These are phyloP conservation scores for Orycteropus afer DNA, from an alignment of 2,113 vertebrate species.

Conservation along the genomic window DNA sequence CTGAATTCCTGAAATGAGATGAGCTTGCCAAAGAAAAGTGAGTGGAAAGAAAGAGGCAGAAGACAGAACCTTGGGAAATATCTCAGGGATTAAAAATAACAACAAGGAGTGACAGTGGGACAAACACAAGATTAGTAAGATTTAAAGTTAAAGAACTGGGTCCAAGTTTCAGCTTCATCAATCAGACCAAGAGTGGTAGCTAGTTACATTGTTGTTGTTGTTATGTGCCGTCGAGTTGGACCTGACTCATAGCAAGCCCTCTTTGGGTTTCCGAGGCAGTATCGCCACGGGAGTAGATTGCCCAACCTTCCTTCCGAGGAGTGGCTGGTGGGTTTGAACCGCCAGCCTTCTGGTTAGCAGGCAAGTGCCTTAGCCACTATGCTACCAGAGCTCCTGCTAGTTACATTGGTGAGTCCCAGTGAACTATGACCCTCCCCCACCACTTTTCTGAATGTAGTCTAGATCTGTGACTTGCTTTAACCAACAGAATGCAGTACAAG, in stretches of 20 bases:
- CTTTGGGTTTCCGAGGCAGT: too few species aligned
- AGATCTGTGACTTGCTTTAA: background rate
- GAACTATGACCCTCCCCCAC: accelerated
- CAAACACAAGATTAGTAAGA: background rate
- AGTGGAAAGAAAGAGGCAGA: background rate
- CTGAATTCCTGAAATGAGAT: background rate
- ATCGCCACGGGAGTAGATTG: too few species aligned
- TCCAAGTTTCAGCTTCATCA: background rate
- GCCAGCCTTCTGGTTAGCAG: too few species aligned
- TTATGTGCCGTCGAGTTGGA: too few species aligned
- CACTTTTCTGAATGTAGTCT: background rate
- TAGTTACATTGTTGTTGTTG: background rate
- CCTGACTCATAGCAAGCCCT: too few species aligned
- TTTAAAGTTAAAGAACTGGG: background rate
- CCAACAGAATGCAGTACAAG: background rate
- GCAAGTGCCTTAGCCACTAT: too few species aligned
- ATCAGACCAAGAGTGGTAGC: background rate
- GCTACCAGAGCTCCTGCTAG: too few species aligned
- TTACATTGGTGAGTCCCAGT: background rate
- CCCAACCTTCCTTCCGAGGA: too few species aligned
- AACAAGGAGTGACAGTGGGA: background rate
- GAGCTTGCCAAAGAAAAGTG: background rate
- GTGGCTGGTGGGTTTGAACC: too few species aligned
- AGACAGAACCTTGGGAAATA: background rate
- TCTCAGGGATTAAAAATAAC: background rate